These are phyloP conservation scores for Zaprionus taronus DNA, from an alignment of 1,140 invertebrate species.

Conservation along the genomic window DNA sequence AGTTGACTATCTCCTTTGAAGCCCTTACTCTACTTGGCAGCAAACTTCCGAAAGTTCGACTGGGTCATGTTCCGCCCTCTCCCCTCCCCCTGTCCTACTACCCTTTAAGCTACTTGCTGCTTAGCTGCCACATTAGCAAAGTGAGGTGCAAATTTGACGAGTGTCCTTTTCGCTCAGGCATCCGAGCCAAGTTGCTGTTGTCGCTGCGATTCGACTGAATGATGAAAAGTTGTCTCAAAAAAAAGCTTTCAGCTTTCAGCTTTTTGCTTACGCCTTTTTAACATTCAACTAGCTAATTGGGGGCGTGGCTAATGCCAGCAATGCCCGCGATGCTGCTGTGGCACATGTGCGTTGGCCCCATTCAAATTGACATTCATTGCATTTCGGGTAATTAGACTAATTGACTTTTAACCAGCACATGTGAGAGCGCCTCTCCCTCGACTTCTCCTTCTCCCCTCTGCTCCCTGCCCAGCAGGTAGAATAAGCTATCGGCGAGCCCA, in stretches of 20 bases:
- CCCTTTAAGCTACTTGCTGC: slow-evolving; percentile 18
- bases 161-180: slow-evolving; percentile 64
- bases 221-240: slow-evolving; percentile 48
- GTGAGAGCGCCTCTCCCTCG: slow-evolving; percentile 8
- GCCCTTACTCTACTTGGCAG: not conserved
- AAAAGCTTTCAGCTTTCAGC: slow-evolving; percentile 34
- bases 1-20: no score
- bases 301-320: slow-evolving; percentile 13
- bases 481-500: slow-evolving; percentile 14
- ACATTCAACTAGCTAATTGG: slow-evolving; percentile 39
- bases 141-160: slow-evolving; percentile 79
- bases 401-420: slow-evolving; percentile 78
- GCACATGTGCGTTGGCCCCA: slow-evolving; percentile 67
- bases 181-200: slow-evolving; percentile 27
- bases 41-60: not conserved
- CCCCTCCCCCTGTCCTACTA: not conserved
- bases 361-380: slow-evolving; percentile 79
- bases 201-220: slow-evolving; percentile 63
- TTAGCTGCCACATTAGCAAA: slow-evolving; percentile 79
- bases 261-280: slow-evolving; percentile 6
- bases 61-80: not conserved
- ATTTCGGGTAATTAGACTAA: slow-evolving; percentile 76
- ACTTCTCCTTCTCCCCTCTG: not conserved
- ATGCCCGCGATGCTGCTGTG: slow-evolving; percentile 11
- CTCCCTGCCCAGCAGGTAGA: not conserved